phyloP scores from a whole-genome alignment of 2,888 invertebrate genomes.

The Ichneumoninae sp. region DNA sequence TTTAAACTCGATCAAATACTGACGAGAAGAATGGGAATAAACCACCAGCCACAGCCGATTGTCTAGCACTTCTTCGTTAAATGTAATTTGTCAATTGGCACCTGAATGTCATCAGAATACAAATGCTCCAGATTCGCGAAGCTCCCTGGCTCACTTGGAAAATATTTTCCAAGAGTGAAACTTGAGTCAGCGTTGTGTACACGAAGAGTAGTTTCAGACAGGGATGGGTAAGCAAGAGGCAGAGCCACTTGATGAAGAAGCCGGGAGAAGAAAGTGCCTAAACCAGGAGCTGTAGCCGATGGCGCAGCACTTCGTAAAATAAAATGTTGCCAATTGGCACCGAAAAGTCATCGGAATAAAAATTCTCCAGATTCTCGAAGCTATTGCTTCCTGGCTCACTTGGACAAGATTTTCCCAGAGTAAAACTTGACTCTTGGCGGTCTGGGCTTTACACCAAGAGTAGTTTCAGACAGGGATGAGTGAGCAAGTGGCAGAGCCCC shows the following conservation, averaged over 20 bases:
- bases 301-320: no score
- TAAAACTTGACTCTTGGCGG: constrained; percentile 5
- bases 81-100: no score
- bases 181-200: constrained; percentile 7
- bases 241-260: constrained; percentile 41
- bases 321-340: no score
- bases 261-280: background rate
- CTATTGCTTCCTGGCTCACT: background rate
- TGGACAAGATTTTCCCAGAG: constrained; percentile 37
- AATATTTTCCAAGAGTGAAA: constrained; percentile 38
- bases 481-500: constrained; percentile 15
- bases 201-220: constrained; percentile 16
- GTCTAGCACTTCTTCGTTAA: background rate
- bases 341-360: no score
- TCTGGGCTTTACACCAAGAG: constrained; percentile 10
- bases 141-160: background rate
- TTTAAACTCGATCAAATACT: background rate
- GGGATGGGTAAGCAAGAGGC: constrained; percentile 51
- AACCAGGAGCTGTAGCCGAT: no score
- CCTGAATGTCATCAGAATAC: no score
- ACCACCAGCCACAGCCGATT: background rate
- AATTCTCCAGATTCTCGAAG: no score
- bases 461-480: constrained; percentile 52
- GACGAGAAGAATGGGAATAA: background rate
- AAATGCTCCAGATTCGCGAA: no score